Evolutionary conservation across 2,888 invertebrate genomes (phyloP).

Genomic region (Drosophila glabriapex): DNA sequence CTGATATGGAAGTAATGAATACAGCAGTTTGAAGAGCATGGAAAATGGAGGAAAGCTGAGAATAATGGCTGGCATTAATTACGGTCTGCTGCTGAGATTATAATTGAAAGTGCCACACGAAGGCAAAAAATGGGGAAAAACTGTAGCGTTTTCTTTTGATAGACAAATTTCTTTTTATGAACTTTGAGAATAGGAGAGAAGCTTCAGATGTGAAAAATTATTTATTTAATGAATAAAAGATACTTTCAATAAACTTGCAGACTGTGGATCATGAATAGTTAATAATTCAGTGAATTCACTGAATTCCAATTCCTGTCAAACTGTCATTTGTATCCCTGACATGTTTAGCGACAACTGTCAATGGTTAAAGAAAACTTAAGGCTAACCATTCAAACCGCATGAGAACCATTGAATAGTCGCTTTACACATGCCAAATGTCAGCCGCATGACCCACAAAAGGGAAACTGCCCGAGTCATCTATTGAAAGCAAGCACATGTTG

Average conservation of each 20-base stretch:
- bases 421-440: slow-evolving; percentile 40
- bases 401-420: slow-evolving; percentile 21
- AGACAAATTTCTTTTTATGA: no score
- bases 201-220: no score
- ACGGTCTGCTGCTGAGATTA: neutral
- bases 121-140: neutral
- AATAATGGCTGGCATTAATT: slow-evolving; percentile 1
- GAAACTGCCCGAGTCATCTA: neutral
- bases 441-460: slow-evolving; percentile 16
- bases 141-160: neutral
- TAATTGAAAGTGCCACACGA: neutral
- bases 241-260: neutral
- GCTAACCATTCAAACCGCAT: slow-evolving; percentile 11
- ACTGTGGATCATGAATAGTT: neutral
- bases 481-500: slow-evolving; percentile 27
- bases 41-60: neutral
- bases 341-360: slow-evolving; percentile 17
- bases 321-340: neutral
- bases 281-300: neutral
- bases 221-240: neutral
- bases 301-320: neutral
- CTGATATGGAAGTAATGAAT: slow-evolving; percentile 38
- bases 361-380: slow-evolving; percentile 1
- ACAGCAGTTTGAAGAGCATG: neutral
- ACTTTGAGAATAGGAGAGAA: neutral